Evolutionary conservation across 2,888 invertebrate species (phyloP).

Genomic region (Eubasilissa splendida): DNA sequence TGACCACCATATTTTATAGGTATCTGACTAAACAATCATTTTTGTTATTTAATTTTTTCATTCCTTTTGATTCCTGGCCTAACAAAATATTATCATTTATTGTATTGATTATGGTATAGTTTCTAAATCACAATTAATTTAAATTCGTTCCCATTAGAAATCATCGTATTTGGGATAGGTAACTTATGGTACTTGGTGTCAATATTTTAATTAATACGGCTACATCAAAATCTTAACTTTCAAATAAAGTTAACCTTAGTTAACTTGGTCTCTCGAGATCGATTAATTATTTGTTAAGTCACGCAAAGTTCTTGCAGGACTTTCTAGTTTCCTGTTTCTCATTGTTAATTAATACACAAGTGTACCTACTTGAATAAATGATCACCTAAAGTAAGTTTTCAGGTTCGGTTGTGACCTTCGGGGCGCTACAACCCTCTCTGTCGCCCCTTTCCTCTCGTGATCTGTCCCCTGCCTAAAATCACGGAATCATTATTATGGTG

Average conservation of each 20-base stretch:
- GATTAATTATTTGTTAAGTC: constrained; percentile 40
- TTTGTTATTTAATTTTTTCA: too few species aligned
- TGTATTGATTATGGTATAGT: too few species aligned
- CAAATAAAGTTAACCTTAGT: background rate
- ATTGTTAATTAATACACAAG: constrained; percentile 54
- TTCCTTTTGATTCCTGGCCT: too few species aligned
- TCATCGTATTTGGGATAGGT: background rate
- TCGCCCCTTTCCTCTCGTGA: background rate
- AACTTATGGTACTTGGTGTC: background rate
- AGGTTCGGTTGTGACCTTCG: constrained; percentile 51
- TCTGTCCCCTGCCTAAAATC: too few species aligned
- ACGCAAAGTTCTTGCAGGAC: constrained; percentile 31
- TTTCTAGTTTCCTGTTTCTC: constrained; percentile 35
- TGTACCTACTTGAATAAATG: constrained; percentile 53
- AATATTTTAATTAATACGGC: constrained; percentile 19
- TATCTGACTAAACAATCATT: too few species aligned
- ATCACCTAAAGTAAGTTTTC: constrained; percentile 50
- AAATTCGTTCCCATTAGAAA: too few species aligned
- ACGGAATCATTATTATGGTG: too few species aligned
- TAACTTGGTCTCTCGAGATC: constrained; percentile 19
- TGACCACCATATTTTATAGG: too few species aligned
- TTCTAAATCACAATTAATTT: too few species aligned
- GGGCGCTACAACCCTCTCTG: constrained; percentile 7
- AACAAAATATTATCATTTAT: too few species aligned
- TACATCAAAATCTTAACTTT: constrained; percentile 30